Conservation (phyloP, 2,797 vertebrate genomes). For the Phylloscopus collybita region DNA sequence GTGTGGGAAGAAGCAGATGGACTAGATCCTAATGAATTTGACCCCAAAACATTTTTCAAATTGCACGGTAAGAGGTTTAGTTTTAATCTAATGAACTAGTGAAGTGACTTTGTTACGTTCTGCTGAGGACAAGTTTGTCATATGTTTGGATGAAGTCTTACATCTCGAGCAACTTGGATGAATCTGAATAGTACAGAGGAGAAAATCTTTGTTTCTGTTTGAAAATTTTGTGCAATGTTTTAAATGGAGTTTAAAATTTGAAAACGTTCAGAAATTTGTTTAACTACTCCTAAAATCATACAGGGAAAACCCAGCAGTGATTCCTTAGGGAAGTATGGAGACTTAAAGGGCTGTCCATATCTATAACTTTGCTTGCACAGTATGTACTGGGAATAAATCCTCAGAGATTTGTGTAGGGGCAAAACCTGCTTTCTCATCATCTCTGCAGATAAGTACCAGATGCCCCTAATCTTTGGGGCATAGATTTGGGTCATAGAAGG, state of each 20-base stretch:
- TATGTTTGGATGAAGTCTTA: neutral
- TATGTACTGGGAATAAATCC: neutral
- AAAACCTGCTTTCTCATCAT: neutral
- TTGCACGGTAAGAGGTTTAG: constrained; percentile 87
- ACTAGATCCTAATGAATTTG: constrained; percentile 95
- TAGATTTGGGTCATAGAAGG: neutral
- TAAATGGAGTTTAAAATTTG: neutral
- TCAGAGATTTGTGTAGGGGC: neutral
- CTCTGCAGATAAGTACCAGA: neutral
- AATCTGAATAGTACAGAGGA: neutral
- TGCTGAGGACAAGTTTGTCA: neutral
- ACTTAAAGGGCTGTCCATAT: neutral
- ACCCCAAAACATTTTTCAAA: constrained; percentile 98
- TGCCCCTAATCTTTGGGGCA: neutral
- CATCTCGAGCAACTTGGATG: neutral
- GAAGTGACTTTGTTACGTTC: constrained; percentile 1
- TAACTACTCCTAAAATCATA: neutral
- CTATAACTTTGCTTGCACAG: neutral
- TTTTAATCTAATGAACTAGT: neutral
- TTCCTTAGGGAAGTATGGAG: neutral
- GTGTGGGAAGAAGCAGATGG: constrained; percentile 98
- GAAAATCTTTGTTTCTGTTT: neutral
- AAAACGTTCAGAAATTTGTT: neutral
- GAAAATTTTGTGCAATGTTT: neutral
- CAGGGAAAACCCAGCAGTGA: neutral